A percentile compares a stretch with the other conserved stretches of the same genome.
phyloP scores from a whole-genome alignment of 1,140 invertebrate species.

The Diorhabda carinulata region DNA sequence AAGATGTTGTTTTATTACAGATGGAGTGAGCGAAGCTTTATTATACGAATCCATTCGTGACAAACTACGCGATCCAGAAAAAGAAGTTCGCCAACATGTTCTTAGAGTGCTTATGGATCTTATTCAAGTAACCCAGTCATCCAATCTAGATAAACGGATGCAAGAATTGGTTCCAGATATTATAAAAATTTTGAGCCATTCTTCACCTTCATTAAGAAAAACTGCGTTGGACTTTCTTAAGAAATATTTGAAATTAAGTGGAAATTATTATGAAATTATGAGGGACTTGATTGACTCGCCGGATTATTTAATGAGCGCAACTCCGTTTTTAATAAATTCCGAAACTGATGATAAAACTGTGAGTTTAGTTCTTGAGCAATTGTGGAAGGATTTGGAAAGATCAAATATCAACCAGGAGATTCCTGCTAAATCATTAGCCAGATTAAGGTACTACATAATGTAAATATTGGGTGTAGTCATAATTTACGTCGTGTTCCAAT shows the following conservation, averaged over 20 bases:
- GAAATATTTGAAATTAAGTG: conserved; percentile 15
- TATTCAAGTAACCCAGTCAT: conserved; percentile 59
- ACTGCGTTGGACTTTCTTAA: conserved; percentile 41
- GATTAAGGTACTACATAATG: background rate
- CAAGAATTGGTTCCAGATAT: conserved; percentile 60
- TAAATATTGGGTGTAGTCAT: no score
- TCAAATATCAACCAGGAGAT: conserved; percentile 6
- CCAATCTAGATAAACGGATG: conserved; percentile 59
- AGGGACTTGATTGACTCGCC: conserved; percentile 11
- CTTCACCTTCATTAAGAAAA: conserved; percentile 71
- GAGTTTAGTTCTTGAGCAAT: background rate
- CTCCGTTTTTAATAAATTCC: conserved; percentile 8
- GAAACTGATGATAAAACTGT: conserved; percentile 10
- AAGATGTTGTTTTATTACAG: conserved; percentile 42
- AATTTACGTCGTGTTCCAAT: no score
- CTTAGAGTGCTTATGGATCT: conserved; percentile 70
- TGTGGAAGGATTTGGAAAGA: conserved; percentile 5
- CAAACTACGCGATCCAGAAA: conserved; percentile 71
- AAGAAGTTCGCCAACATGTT: conserved; percentile 76
- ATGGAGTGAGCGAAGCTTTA: conserved; percentile 58
- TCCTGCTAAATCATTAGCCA: conserved; percentile 9
- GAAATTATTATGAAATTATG: conserved; percentile 9
- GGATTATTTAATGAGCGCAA: conserved; percentile 4
- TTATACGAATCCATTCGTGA: conserved; percentile 67
- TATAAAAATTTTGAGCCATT: conserved; percentile 68